Conservation (phyloP, 2,797 vertebrate genomes). For the Poecilia velifera region DNA sequence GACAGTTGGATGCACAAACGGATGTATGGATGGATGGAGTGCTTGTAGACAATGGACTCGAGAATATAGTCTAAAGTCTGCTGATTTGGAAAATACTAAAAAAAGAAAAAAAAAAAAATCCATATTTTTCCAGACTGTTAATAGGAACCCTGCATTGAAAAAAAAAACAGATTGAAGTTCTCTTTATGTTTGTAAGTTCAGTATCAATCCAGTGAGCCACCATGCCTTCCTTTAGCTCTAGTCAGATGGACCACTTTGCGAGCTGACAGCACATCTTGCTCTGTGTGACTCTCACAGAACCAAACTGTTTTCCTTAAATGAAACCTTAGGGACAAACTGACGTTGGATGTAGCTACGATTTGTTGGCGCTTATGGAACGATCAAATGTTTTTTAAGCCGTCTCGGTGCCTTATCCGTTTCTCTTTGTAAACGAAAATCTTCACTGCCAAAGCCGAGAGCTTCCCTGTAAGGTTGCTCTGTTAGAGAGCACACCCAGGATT, state of each 20-base stretch:
- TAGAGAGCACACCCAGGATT: slow-evolving; percentile 63
- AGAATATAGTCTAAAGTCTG: not conserved
- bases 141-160: not conserved
- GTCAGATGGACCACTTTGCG: not conserved
- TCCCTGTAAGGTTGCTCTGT: slow-evolving; percentile 57
- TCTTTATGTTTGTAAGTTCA: slow-evolving; percentile 12
- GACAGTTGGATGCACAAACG: not conserved
- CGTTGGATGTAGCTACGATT: slow-evolving; percentile 41
- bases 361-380: slow-evolving; percentile 62
- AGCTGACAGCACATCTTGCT: not conserved
- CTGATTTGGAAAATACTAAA: not conserved
- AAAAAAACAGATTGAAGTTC: slow-evolving; percentile 23
- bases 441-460: slow-evolving; percentile 70
- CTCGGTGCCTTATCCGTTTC: slow-evolving; percentile 79
- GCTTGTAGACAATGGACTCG: not conserved
- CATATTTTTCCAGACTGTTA: not conserved
- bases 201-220: slow-evolving; percentile 32
- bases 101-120: not conserved
- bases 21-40: not conserved
- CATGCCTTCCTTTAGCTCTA: slow-evolving; percentile 2
- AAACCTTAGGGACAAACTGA: slow-evolving; percentile 18
- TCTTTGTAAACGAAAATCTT: slow-evolving; percentile 64
- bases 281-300: slow-evolving; percentile 3
- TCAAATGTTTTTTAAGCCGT: slow-evolving; percentile 56
- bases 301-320: slow-evolving; percentile 40